Evolutionary conservation across 2,888 invertebrate species (phyloP), one percentile per base, ranked within the genome.

Genomic region (Dynastes tityus): DNA sequence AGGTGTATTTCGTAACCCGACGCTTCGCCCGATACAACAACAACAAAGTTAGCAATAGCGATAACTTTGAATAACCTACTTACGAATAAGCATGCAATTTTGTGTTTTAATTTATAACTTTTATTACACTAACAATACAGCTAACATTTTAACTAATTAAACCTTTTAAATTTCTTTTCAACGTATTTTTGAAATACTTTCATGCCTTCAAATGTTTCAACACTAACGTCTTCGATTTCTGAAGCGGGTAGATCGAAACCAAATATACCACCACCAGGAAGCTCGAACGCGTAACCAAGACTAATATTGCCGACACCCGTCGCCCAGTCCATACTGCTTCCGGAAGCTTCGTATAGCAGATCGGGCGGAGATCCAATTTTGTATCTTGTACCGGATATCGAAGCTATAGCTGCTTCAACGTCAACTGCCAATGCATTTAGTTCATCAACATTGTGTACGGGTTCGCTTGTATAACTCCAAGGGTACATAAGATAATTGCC

Each of bases 321-420:
- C 1, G 92, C 92, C 86, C 92, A 94, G 83, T 94, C 94, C 84
- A 93, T 92, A 81, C 93, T 91, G n/a, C 92, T 92, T 9, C 94
- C 94, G 29, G 91, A 88, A 0, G 91, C 90, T 1, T 88, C 85
- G 76, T 91, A 88, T 5, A 91, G 83, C 0, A 89, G 87, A 82
- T 89, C 89, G 0, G 90, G 88, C 0, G 90, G 89, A 58, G 88
- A 89, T 32, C 91, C 91, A 3, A 89, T 86, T 9, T 81, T 83
- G 79, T 88, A 89, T 8, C 45, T 65, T 9, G 82, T 88, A 86
- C 85, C 84, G n/a, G 79, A 84, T 77, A 83, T 81, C 0, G 80
- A 74, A 1, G 85, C 81, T 22, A 91, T 91, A 2, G 89, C 89
- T 4, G 88, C 83, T 45, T 87, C 89, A 85, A 90, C 90, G 1